phyloP scores from a whole-genome alignment of 2,113 vertebrate genomes.

The Clarias macrocephalus region DNA sequence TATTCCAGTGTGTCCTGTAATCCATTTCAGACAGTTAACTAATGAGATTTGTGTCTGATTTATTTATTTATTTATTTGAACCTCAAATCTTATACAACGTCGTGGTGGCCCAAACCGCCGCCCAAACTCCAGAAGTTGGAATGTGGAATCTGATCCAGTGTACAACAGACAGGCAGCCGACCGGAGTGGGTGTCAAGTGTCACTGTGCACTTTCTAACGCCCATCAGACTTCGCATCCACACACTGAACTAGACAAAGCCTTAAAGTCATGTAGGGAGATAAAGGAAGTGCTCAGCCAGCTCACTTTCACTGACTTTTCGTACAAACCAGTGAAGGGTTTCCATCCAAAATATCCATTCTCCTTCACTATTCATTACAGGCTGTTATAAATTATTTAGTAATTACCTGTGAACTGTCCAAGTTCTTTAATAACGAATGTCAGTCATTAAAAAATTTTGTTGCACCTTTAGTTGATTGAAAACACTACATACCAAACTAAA shows the following conservation, averaged over 20 bases:
- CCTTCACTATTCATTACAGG: background rate
- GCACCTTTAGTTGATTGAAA: no score
- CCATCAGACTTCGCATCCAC: background rate
- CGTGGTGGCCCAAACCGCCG: background rate
- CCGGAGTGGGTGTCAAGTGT: slow-evolving; percentile 12
- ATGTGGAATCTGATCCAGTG: slow-evolving; percentile 15
- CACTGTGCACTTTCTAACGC: background rate
- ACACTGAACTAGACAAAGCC: background rate
- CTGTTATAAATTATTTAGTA: background rate
- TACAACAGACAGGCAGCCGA: slow-evolving; percentile 19
- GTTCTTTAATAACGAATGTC: background rate
- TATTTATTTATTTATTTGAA: background rate
- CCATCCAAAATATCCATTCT: background rate
- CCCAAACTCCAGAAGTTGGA: background rate
- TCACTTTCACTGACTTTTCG: background rate
- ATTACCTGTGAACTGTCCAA: background rate
- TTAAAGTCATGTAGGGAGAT: background rate
- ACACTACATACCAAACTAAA: background rate
- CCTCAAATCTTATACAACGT: background rate
- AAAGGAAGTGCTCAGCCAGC: background rate
- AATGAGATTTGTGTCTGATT: background rate
- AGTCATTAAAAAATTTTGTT: no score
- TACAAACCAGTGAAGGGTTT: background rate
- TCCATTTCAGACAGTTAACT: background rate
- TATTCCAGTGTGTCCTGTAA: no score